A percentile compares a stretch with the other conserved stretches of the same genome.
Conservation (phyloP, 2,113 vertebrate genomes). For the Zosterops pallidus region DNA sequence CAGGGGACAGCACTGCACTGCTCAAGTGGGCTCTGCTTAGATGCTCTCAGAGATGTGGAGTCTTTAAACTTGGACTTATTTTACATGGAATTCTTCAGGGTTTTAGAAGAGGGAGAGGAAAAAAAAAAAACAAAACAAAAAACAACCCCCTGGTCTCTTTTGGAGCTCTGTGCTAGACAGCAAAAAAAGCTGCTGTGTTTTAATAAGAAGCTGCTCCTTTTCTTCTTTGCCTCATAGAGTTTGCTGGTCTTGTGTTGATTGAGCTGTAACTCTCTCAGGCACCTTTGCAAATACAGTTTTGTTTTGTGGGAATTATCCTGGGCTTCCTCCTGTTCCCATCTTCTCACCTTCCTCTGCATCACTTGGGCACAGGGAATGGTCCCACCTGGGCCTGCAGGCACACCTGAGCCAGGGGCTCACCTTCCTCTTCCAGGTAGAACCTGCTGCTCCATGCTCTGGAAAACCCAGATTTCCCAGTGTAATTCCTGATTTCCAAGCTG, state of each 20-base stretch:
- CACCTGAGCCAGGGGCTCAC: fast-evolving
- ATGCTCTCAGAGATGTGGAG: slow-evolving; percentile 13
- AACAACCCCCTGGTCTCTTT: not conserved
- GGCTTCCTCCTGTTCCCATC: not conserved
- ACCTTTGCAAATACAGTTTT: slow-evolving; percentile 2
- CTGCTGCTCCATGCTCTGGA: not conserved
- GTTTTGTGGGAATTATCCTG: not conserved
- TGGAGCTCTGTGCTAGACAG: slow-evolving; percentile 7
- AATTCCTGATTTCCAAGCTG: not conserved
- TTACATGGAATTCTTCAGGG: slow-evolving; percentile 33
- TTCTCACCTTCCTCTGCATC: not conserved
- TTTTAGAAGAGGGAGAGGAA: not conserved
- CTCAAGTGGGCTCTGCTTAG: slow-evolving; percentile 27
- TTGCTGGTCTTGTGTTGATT: not conserved
- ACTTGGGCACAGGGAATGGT: not conserved
- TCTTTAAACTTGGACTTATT: slow-evolving; percentile 35
- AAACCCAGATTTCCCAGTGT: not conserved
- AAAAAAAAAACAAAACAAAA: no score
- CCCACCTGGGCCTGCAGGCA: not conserved
- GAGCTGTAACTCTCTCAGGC: slow-evolving; percentile 16
- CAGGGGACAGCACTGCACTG: not conserved
- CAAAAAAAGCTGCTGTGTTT: not conserved
- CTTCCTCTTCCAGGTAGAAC: not conserved
- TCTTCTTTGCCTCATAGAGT: slow-evolving; percentile 21
- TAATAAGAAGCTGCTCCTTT: slow-evolving; percentile 39